Evolutionary conservation across 2,113 vertebrate genomes (phyloP), one percentile per base, ranked within the genome.

Genomic region (Grallaria varia): DNA sequence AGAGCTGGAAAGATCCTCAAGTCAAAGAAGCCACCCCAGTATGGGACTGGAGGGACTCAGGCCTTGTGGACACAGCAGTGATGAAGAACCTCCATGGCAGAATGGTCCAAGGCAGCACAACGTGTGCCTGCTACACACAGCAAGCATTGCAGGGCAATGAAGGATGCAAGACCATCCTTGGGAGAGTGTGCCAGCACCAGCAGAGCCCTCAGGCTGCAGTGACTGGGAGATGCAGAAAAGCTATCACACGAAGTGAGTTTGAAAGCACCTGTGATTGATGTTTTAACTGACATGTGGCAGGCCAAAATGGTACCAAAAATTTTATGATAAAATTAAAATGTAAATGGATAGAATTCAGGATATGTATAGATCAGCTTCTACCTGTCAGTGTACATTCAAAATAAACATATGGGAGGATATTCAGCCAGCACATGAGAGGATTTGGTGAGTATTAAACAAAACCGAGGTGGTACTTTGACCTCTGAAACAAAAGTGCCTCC

Each of bases 61-160:
- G 40, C 16, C 16, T 44, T 23, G 14, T 25, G 28, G 35, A 56
- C 52, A 24, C 0, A 3, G 10, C 14, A 68, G 39, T 0, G 3
- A 40, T 62, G 53, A 67, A 76, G 68, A 87, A 56, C 18, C 8
- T 56, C 33, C 1, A 0, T 10, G 39, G 28, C 9, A 58, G 55
- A 74, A 58, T 0, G 0, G 9, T 14, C 47, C 4, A 1, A 22
- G 18, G 42, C 42, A 73, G 35, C 2, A 0, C 59, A 35, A 18
- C 39, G 25, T 2, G 0, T 35, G 21, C 37, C 22, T 76, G n/a
- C 50, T 55, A 25, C 27, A 24, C n/a, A 30, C 18, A 33, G 23
- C 6, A 35, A 64, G 44, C 40, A 8, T 8, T 2, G 2, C 0
- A 2, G 0, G 3, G 55, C 0, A 1, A 73, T 44, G 53, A 69